Conservation (phyloP, 2,797 vertebrate species). For the Anguilla anguilla region DNA sequence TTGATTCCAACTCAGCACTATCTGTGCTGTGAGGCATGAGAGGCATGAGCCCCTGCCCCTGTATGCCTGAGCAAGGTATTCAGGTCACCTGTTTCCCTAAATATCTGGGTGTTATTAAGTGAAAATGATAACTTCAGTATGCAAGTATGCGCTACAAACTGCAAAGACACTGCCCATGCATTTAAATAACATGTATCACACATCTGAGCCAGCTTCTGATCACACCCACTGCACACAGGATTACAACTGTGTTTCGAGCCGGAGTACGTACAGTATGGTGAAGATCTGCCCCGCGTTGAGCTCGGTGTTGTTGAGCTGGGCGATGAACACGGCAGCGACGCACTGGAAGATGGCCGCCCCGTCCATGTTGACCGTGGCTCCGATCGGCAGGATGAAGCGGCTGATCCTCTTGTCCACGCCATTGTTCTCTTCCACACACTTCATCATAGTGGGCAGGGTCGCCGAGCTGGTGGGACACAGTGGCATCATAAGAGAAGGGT, state of each 20-base stretch:
- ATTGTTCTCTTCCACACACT: slow-evolving; percentile 96
- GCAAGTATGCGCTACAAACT: neutral
- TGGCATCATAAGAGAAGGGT: neutral
- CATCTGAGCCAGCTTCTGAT: neutral
- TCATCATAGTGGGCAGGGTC: slow-evolving; percentile 96
- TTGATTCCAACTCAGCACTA: no score
- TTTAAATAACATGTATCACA: neutral
- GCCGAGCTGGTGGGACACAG: slow-evolving; percentile 80
- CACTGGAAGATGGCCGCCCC: slow-evolving; percentile 98
- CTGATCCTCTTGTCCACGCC: slow-evolving; percentile 95
- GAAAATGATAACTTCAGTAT: neutral
- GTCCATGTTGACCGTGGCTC: slow-evolving; percentile 98
- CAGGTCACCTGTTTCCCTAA: no score
- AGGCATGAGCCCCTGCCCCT: no score
- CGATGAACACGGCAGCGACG: slow-evolving; percentile 92
- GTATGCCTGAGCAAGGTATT: no score
- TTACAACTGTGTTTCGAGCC: neutral
- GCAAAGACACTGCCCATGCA: neutral
- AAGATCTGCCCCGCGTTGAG: slow-evolving; percentile 95
- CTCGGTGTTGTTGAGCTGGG: slow-evolving; percentile 89
- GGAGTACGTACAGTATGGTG: slow-evolving; percentile 86
- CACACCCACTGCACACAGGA: neutral
- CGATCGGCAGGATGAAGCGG: slow-evolving; percentile 97
- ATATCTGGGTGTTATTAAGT: no score
- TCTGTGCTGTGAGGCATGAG: no score